A percentile compares a stretch with the other conserved stretches of the same genome.
phyloP scores from a whole-genome alignment of 2,113 vertebrate genomes.

The Dasyurus viverrinus region DNA sequence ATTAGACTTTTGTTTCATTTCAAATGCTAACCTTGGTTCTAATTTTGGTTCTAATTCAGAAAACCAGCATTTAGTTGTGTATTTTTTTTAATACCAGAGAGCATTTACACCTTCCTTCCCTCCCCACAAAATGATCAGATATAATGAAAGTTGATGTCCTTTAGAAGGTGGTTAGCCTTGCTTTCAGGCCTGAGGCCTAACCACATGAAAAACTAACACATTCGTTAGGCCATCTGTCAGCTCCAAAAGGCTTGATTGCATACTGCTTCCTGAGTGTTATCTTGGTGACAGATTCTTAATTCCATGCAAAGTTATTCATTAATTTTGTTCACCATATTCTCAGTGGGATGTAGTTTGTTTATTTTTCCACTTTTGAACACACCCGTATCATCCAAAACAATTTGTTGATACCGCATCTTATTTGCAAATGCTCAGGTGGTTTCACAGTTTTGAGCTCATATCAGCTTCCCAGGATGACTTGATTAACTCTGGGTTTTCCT shows the following conservation, averaged over 20 bases:
- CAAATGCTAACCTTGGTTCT: not conserved
- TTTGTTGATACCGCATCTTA: conserved; percentile 52
- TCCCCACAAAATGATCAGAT: not conserved
- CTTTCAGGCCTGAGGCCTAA: not conserved
- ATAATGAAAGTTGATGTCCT: not conserved
- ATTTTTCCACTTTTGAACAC: conserved; percentile 54
- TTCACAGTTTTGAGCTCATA: conserved; percentile 32
- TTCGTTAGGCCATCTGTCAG: not conserved
- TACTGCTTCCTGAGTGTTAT: conserved; percentile 42
- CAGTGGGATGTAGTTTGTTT: conserved; percentile 50
- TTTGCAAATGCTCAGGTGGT: conserved; percentile 34
- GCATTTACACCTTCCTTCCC: not conserved
- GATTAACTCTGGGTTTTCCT: conserved; percentile 38
- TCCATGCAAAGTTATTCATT: conserved; percentile 57
- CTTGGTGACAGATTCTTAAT: conserved; percentile 61
- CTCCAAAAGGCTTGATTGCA: conserved; percentile 47
- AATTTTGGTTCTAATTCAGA: not conserved
- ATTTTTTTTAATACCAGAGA: not conserved
- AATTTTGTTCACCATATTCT: conserved; percentile 60
- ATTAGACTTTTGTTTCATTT: not conserved
- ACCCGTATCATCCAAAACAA: conserved; percentile 53
- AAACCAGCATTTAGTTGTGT: not conserved
- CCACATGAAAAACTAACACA: not conserved
- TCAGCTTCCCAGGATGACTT: conserved; percentile 32
- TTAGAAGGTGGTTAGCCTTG: not conserved